Conservation (phyloP, 2,888 invertebrate genomes). For the Ochropleura leucogaster region DNA sequence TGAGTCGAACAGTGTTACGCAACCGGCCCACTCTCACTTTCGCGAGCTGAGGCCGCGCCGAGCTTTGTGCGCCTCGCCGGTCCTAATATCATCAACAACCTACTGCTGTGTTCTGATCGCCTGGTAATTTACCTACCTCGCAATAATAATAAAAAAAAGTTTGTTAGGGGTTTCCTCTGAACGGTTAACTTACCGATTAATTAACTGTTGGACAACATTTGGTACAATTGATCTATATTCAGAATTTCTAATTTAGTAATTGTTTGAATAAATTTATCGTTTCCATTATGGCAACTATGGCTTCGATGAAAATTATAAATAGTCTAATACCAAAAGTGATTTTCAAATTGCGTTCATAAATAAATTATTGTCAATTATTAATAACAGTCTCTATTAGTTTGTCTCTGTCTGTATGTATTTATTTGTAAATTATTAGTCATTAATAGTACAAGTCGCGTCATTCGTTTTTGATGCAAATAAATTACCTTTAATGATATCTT, state of each 20-base stretch:
- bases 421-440: constrained; percentile 21
- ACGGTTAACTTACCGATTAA: constrained; percentile 58
- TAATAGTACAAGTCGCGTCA: constrained; percentile 23
- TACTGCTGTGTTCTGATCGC: constrained; percentile 74
- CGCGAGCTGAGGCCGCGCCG: constrained; percentile 81
- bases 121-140: constrained; percentile 72
- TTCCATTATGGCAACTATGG: constrained; percentile 2
- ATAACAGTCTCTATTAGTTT: constrained; percentile 41
- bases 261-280: constrained; percentile 37
- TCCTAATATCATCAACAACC: constrained; percentile 79
- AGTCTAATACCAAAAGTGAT: neutral
- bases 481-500: constrained; percentile 35
- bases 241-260: constrained; percentile 2
- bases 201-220: constrained; percentile 56
- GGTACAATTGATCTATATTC: constrained; percentile 34
- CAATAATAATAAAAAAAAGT: constrained; percentile 67
- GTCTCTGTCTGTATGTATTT: constrained; percentile 16
- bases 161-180: constrained; percentile 31
- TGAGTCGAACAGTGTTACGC: constrained; percentile 82
- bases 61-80: constrained; percentile 74
- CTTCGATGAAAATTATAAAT: neutral
- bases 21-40: constrained; percentile 88
- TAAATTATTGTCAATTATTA: constrained; percentile 37
- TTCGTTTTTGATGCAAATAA: constrained; percentile 41
- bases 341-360: constrained; percentile 6